Evolutionary conservation across 2,888 invertebrate species (phyloP).

Genomic region (Drosophila mercatorum): DNA sequence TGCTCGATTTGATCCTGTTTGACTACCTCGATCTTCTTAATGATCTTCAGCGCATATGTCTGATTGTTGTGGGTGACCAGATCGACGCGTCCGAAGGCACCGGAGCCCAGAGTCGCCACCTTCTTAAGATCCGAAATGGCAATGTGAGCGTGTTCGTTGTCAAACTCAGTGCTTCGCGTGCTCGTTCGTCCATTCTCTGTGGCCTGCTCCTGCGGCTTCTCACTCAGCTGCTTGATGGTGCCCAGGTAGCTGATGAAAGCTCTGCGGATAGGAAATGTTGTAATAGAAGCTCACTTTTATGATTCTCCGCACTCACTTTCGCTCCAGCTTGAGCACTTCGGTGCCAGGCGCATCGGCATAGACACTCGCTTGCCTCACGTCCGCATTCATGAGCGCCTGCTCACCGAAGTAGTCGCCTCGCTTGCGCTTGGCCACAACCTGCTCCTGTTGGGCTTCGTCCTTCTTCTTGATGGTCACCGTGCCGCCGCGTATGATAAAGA

Average conservation of each 20-base stretch:
- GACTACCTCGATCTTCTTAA: conserved; percentile 95
- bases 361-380: conserved; percentile 94
- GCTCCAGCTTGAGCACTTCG: conserved; percentile 94
- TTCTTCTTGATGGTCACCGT: conserved; percentile 90
- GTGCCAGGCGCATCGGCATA: conserved; percentile 93
- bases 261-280: conserved; percentile 81
- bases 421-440: conserved; percentile 89
- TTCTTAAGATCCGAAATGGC: conserved; percentile 91
- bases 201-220: conserved; percentile 69
- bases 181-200: conserved; percentile 59
- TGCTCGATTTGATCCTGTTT: conserved; percentile 95
- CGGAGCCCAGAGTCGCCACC: conserved; percentile 94
- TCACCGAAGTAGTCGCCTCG: conserved; percentile 96
- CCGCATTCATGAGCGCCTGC: conserved; percentile 93
- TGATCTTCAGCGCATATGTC: conserved; percentile 93
- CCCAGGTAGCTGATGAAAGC: conserved; percentile 94
- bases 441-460: conserved; percentile 87
- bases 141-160: conserved; percentile 88
- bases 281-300: too few relatives aligned
- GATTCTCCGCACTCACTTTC: conserved; percentile 87
- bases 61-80: conserved; percentile 87
- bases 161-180: conserved; percentile 74
- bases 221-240: conserved; percentile 85
- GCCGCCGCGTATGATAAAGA: conserved; percentile 95
- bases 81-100: conserved; percentile 96